Evolutionary conservation across 2,113 vertebrate species (phyloP).

Genomic region (Clarias batrachus): DNA sequence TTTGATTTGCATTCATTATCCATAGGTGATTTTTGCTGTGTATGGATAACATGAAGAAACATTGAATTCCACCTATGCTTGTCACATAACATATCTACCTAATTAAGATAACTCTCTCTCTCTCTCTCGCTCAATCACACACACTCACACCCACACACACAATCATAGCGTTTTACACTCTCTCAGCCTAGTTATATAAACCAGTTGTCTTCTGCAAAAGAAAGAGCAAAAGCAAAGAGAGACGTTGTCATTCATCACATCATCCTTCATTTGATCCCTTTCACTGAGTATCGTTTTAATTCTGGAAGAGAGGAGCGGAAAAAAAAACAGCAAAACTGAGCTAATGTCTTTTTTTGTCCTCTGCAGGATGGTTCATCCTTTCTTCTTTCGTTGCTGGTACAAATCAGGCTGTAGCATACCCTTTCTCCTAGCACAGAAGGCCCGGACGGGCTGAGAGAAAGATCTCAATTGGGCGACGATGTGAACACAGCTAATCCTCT

Average conservation of each 20-base stretch:
- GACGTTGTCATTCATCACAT: slow-evolving; percentile 62
- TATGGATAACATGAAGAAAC: not conserved
- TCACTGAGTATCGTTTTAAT: slow-evolving; percentile 62
- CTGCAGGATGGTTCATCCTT: slow-evolving; percentile 68
- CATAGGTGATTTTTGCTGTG: not conserved
- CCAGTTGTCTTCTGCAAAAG: slow-evolving; percentile 10
- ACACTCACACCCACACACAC: not conserved
- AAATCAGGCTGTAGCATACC: slow-evolving; percentile 72
- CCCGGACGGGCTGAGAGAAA: slow-evolving; percentile 71
- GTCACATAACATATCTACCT: not conserved
- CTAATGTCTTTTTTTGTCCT: slow-evolving; percentile 77
- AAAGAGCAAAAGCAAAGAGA: slow-evolving; percentile 13
- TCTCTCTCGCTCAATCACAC: too few species aligned
- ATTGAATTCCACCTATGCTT: not conserved
- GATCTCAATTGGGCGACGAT: slow-evolving; percentile 78
- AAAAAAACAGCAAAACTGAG: slow-evolving; percentile 76
- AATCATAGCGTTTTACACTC: not conserved
- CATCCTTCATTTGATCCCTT: slow-evolving; percentile 71
- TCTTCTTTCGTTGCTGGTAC: slow-evolving; percentile 70
- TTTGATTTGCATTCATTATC: too few species aligned
- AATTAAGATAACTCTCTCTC: not conserved
- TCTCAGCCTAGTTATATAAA: slow-evolving; percentile 20
- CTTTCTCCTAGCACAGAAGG: slow-evolving; percentile 68
- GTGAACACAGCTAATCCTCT: slow-evolving; percentile 80
- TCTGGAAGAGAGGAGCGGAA: slow-evolving; percentile 65